Base-by-base conservation (phyloP, 1,140 invertebrate species). In the Condylostylus longicornis region DNA sequence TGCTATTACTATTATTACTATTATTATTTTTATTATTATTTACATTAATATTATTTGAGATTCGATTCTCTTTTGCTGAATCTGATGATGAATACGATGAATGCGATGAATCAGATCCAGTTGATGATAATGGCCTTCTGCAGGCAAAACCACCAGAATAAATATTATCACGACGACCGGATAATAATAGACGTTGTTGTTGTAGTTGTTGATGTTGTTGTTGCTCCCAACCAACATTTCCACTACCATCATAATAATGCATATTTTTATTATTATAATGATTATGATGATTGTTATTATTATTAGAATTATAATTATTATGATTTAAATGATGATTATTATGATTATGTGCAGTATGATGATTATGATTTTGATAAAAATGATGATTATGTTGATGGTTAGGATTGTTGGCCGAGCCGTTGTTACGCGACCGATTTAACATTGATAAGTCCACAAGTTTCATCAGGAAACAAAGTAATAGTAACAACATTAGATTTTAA, bases 371-470 rank as follows among this genome's bases (percentile, higher is more conserved):
- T 31, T 29, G 29, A 31, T 29, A 13, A 18, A 6, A 9, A 8
- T 19, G 29, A 9, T 19, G 29, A 30, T 32, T 2, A 19, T 40
- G 21, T 30, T 32, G 32, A 17, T 28, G 9, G 28, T 35, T 34
- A 19, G 35, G 38, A 30, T 41, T 54, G 36, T 40, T 41, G 19
- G 45, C 23, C 41, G 51, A 53, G 25, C 49, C n/a, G 49, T 40
- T 44, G 45, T 33, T n/a, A n/a, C 23, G 23, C 7, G 23, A 32
- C 35, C 28, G 19, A 34, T 52, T 48, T 44, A 48, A 31, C 39
- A 55, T 58, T 51, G 55, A 55, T 53, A 58, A 55, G 51, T 58
- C 55, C 49, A 54, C 53, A 53, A 51, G 54, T 54, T 52, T 39
- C 55, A 58, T 58, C 37, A 58, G 53, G 50, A 48, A 55, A 27